Percentiles rank a stretch among this genome's conserved stretches.
These are phyloP conservation scores for Leptopilina drosophilae DNA, from an alignment of 2,888 invertebrate genomes.

Conservation along the genomic window DNA sequence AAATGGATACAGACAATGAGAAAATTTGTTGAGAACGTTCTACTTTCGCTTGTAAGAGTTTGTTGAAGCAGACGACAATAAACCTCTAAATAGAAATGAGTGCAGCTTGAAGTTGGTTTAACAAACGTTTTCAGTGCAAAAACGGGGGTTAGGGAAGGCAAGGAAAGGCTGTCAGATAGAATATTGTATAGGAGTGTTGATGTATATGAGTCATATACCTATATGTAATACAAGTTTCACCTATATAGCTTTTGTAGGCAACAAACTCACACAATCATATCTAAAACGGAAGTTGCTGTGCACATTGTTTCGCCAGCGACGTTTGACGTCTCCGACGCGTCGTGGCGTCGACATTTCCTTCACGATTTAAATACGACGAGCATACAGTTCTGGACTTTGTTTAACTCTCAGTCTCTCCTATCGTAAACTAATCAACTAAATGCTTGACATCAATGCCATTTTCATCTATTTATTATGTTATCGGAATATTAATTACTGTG, in stretches of 20 bases:
- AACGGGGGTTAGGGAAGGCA: slow-evolving; percentile 61
- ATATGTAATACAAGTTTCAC: slow-evolving; percentile 45
- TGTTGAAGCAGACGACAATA: neutral
- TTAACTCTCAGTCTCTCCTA: slow-evolving; percentile 48
- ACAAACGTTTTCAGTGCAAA: slow-evolving; percentile 58
- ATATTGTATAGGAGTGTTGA: slow-evolving; percentile 45
- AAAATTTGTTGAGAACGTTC: slow-evolving; percentile 8
- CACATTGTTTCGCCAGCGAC: slow-evolving; percentile 71
- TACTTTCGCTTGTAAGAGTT: neutral
- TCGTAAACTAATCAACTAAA: slow-evolving; percentile 31
- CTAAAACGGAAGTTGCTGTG: slow-evolving; percentile 72
- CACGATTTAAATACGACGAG: slow-evolving; percentile 63
- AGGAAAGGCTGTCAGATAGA: slow-evolving; percentile 68
- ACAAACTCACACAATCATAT: slow-evolving; percentile 69
- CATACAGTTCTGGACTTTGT: slow-evolving; percentile 51
- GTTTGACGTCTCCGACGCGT: slow-evolving; percentile 70
- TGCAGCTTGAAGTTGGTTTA: slow-evolving; percentile 36
- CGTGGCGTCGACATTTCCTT: slow-evolving; percentile 72
- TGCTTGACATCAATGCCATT: slow-evolving; percentile 1
- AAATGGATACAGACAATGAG: neutral
- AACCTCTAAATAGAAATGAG: slow-evolving; percentile 33
- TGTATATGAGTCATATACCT: slow-evolving; percentile 39
- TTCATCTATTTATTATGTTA: neutral
- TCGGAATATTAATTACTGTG: neutral
- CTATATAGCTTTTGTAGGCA: slow-evolving; percentile 52